Percentiles rank a stretch among this genome's conserved stretches.
phyloP scores from a whole-genome alignment of 2,888 invertebrate genomes.

The Drosophila formosana region DNA sequence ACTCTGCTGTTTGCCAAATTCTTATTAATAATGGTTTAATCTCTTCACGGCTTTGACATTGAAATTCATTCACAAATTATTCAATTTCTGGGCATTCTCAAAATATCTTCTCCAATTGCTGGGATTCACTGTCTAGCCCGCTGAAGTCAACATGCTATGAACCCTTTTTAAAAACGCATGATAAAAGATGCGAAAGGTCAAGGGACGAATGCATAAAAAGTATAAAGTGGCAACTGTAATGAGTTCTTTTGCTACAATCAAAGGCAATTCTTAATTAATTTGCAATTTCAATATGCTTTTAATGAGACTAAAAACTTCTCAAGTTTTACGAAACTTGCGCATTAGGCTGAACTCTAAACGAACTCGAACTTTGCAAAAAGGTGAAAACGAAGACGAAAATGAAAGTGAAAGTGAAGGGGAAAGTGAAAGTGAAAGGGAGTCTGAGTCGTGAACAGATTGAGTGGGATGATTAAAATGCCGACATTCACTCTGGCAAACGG shows the following conservation, averaged over 20 bases:
- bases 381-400: conserved; percentile 21
- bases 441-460: conserved; percentile 23
- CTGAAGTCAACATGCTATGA: background rate
- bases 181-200: conserved; percentile 37
- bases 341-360: conserved; percentile 30
- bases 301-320: conserved; percentile 32
- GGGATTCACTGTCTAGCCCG: background rate
- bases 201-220: conserved; percentile 17
- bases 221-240: conserved; percentile 30
- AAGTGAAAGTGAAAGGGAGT: background rate
- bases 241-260: conserved; percentile 34
- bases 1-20: background rate
- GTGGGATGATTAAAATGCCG: conserved; percentile 48
- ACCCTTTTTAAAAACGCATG: background rate
- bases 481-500: conserved; percentile 24
- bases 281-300: conserved; percentile 56
- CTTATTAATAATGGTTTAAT: background rate
- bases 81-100: background rate
- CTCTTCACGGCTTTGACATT: background rate
- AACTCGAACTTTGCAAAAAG: conserved; percentile 22
- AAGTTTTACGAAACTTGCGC: conserved; percentile 43
- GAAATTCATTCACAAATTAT: background rate
- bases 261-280: conserved; percentile 53
- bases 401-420: conserved; percentile 9
- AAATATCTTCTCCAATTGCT: background rate